Evolutionary conservation across 2,888 invertebrate genomes (phyloP).

Genomic region (Brachylomia viminalis): DNA sequence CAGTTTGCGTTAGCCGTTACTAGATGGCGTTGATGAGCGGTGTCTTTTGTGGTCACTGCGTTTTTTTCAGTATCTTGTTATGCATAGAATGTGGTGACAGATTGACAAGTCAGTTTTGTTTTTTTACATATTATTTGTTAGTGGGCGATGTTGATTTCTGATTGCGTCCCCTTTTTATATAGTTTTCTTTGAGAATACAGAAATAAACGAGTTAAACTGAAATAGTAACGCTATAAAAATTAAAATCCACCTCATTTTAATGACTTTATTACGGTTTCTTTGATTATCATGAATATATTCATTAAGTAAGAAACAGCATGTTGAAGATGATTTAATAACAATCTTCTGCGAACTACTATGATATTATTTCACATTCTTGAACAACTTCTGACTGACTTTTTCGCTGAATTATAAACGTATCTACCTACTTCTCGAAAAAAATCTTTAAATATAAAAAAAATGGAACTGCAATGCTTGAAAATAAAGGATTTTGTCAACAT

Average conservation of each 20-base stretch:
- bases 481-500: not conserved
- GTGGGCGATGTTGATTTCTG: not conserved
- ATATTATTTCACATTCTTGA: not conserved
- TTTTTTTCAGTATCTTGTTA: slow-evolving; percentile 7
- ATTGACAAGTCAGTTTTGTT: slow-evolving; percentile 18
- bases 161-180: not conserved
- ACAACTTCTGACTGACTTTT: not conserved
- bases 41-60: slow-evolving; percentile 28
- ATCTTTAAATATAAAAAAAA: not conserved
- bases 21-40: slow-evolving; percentile 78
- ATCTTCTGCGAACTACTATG: not conserved
- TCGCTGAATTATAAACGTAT: not conserved
- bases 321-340: not conserved
- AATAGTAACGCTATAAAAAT: not conserved
- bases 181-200: not conserved
- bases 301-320: not conserved
- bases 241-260: not conserved
- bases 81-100: slow-evolving; percentile 15
- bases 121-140: not conserved
- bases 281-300: not conserved
- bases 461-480: slow-evolving; percentile 1
- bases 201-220: not conserved
- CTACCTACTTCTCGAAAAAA: not conserved
- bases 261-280: not conserved
- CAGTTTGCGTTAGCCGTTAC: slow-evolving; percentile 62